These are phyloP conservation scores for Hermaeophaga mercurialis DNA, from an alignment of 2,888 invertebrate genomes.

Conservation along the genomic window DNA sequence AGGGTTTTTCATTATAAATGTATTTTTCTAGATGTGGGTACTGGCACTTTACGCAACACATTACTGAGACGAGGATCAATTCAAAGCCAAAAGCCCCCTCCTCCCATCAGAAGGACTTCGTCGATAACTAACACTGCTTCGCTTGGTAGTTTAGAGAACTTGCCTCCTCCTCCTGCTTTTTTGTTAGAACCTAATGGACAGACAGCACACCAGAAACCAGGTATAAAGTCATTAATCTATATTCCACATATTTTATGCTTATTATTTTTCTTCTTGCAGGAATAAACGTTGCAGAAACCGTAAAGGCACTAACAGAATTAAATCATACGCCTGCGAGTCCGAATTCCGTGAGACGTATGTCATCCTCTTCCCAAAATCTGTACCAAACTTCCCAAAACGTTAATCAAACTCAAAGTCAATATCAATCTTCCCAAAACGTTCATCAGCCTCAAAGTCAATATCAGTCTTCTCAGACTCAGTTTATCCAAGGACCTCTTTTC, in stretches of 20 bases:
- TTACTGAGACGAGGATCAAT: slow-evolving; percentile 65
- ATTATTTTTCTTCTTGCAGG: slow-evolving; percentile 43
- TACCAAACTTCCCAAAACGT: slow-evolving; percentile 42
- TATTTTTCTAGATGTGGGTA: neutral
- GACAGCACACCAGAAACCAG: slow-evolving; percentile 19
- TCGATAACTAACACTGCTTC: slow-evolving; percentile 61
- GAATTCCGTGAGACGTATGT: slow-evolving; percentile 67
- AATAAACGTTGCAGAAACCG: slow-evolving; percentile 82
- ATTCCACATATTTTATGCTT: neutral
- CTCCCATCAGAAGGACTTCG: slow-evolving; percentile 82
- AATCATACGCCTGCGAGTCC: slow-evolving; percentile 89
- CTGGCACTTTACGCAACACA: slow-evolving; percentile 53
- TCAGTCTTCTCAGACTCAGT: slow-evolving; percentile 32
- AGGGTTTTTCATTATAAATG: too few relatives aligned
- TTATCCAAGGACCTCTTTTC: slow-evolving; percentile 45
- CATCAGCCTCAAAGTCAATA: slow-evolving; percentile 53
- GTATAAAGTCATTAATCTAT: slow-evolving; percentile 9
- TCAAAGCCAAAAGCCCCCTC: slow-evolving; percentile 74
- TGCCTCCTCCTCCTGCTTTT: slow-evolving; percentile 81
- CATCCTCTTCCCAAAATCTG: slow-evolving; percentile 51
- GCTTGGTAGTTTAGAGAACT: slow-evolving; percentile 60
- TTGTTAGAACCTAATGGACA: slow-evolving; percentile 62
- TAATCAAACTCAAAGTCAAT: slow-evolving; percentile 46
- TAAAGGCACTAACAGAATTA: slow-evolving; percentile 82
- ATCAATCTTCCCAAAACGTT: slow-evolving; percentile 34